A percentile compares a stretch with the other conserved stretches of the same genome.
Conservation (phyloP, 2,113 vertebrate species). For the Protobothrops flavoviridis region DNA sequence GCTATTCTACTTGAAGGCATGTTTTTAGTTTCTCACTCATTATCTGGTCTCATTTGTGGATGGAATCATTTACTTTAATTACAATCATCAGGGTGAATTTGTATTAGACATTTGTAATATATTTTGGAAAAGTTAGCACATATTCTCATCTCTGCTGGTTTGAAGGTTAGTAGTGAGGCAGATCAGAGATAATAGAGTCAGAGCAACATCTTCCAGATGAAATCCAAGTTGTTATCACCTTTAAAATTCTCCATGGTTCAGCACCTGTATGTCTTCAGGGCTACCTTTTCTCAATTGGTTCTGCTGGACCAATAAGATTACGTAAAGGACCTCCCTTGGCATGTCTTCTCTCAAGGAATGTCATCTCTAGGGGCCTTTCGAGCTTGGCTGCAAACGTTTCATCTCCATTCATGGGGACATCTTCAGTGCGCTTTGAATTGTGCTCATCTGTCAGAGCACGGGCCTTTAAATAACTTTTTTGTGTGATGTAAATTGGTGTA, state of each 20-base stretch:
- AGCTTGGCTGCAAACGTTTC: too few relatives aligned
- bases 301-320: neutral
- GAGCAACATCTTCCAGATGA: neutral
- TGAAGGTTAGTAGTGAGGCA: neutral
- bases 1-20: neutral
- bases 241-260: neutral
- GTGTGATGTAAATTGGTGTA: too few relatives aligned
- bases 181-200: neutral
- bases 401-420: too few relatives aligned
- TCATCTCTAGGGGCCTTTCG: neutral
- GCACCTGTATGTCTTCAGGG: neutral
- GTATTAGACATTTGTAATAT: neutral
- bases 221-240: neutral
- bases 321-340: neutral
- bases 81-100: neutral
- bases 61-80: neutral
- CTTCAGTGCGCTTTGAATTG: too few relatives aligned
- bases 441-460: too few relatives aligned
- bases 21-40: neutral
- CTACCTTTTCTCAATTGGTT: neutral
- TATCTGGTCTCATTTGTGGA: neutral
- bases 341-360: neutral
- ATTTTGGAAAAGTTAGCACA: neutral
- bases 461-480: too few relatives aligned
- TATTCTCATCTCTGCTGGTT: neutral